phyloP scores from a whole-genome alignment of 1,140 invertebrate genomes.

The Dendrolimus kikuchii region DNA sequence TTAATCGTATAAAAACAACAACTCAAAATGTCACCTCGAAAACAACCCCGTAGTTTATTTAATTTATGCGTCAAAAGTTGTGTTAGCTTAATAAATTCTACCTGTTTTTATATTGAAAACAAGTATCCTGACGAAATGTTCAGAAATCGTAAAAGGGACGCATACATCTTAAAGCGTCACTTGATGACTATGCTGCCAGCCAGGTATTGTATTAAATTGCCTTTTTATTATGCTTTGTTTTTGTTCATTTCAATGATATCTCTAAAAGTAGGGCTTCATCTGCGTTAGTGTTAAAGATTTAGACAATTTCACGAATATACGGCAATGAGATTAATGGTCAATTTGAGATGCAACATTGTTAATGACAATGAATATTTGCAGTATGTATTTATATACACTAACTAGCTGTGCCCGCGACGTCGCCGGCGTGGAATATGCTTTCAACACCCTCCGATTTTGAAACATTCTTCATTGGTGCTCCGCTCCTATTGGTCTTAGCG shows the following conservation, averaged over 20 bases:
- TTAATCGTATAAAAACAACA: slow-evolving; percentile 11
- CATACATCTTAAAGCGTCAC: slow-evolving; percentile 42
- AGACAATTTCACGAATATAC: too few relatives aligned
- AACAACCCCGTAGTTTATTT: slow-evolving; percentile 57
- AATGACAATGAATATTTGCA: too few relatives aligned
- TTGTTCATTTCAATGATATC: background rate
- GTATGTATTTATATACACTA: too few relatives aligned
- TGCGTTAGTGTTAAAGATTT: too few relatives aligned
- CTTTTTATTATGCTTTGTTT: background rate
- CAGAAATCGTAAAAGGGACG: slow-evolving; percentile 43
- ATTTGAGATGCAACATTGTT: too few relatives aligned
- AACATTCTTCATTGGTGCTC: too few relatives aligned
- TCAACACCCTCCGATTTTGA: too few relatives aligned
- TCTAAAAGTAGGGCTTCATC: background rate
- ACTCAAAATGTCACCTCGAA: slow-evolving; percentile 54
- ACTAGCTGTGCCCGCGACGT: too few relatives aligned
- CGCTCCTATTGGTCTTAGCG: too few relatives aligned
- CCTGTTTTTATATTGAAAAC: slow-evolving; percentile 60
- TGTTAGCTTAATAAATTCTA: slow-evolving; percentile 57
- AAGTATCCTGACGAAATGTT: slow-evolving; percentile 48
- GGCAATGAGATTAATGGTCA: too few relatives aligned
- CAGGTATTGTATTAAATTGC: slow-evolving; percentile 34
- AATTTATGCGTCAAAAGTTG: slow-evolving; percentile 55
- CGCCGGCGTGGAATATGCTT: too few relatives aligned
- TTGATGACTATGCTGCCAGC: slow-evolving; percentile 53